Conservation (phyloP, 2,888 invertebrate genomes). For the Catocala nupta region DNA sequence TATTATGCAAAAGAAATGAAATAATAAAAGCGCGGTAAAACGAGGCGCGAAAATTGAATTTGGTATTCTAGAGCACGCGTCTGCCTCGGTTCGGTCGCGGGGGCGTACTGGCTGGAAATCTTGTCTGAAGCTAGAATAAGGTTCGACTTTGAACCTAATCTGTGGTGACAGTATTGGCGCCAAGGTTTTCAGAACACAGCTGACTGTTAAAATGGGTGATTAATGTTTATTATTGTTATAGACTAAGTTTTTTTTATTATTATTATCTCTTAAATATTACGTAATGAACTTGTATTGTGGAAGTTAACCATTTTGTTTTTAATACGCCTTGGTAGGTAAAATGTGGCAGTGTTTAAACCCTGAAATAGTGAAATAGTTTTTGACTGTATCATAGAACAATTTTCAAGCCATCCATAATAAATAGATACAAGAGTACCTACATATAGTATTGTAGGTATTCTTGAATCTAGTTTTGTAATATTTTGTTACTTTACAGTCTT, state of each 20-base stretch:
- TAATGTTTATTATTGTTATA: not conserved
- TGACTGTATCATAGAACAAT: no score
- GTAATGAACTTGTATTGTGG: no score
- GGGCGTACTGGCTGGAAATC: slow-evolving; percentile 51
- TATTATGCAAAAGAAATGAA: slow-evolving; percentile 11
- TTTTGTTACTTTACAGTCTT: no score
- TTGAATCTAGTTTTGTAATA: no score
- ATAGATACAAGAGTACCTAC: no score
- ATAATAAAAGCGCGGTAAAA: slow-evolving; percentile 51
- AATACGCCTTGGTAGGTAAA: no score
- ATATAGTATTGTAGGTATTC: no score
- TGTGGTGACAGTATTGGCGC: not conserved
- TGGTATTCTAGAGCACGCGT: slow-evolving; percentile 44
- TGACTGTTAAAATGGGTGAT: not conserved
- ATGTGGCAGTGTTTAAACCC: no score
- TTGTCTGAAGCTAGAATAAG: slow-evolving; percentile 26
- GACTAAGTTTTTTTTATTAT: not conserved
- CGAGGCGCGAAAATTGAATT: slow-evolving; percentile 43
- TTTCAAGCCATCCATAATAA: no score
- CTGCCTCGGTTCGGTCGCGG: slow-evolving; percentile 42
- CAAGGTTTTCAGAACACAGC: not conserved
- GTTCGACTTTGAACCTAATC: slow-evolving; percentile 12
- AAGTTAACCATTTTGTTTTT: no score
- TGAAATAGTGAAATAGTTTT: no score
- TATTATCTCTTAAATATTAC: not conserved